Conservation (phyloP, 2,113 vertebrate species). For the Otocyon megalotis region DNA sequence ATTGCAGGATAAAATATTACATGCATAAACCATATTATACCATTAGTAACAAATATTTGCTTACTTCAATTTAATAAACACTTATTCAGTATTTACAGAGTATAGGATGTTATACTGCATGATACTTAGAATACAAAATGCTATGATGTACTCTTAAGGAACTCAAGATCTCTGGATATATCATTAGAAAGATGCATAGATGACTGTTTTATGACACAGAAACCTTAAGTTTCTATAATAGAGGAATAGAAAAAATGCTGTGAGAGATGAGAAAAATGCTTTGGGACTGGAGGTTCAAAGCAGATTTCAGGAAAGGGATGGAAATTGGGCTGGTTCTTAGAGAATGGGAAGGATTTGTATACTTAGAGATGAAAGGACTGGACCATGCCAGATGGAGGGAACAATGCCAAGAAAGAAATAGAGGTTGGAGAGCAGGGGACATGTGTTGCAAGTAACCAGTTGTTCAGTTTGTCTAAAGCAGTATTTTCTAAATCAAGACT, state of each 20-base stretch:
- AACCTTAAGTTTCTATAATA: background rate
- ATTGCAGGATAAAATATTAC: background rate
- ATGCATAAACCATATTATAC: background rate
- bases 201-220: background rate
- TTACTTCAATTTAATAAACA: slow-evolving; percentile 36
- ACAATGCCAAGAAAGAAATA: background rate
- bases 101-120: background rate
- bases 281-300: background rate
- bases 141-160: background rate
- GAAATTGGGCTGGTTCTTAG: background rate
- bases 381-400: background rate
- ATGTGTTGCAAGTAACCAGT: background rate
- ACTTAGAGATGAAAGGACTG: background rate
- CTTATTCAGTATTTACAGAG: background rate
- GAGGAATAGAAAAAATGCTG: background rate
- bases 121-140: background rate
- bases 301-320: slow-evolving; percentile 7
- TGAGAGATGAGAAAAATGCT: background rate
- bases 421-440: background rate
- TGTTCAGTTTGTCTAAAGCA: background rate
- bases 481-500: slow-evolving; percentile 20
- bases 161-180: background rate
- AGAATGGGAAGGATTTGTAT: background rate
- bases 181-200: background rate
- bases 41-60: slow-evolving; percentile 25